Conservation (phyloP, 1,140 invertebrate species). For the Caenorhabditis tropicalis region DNA sequence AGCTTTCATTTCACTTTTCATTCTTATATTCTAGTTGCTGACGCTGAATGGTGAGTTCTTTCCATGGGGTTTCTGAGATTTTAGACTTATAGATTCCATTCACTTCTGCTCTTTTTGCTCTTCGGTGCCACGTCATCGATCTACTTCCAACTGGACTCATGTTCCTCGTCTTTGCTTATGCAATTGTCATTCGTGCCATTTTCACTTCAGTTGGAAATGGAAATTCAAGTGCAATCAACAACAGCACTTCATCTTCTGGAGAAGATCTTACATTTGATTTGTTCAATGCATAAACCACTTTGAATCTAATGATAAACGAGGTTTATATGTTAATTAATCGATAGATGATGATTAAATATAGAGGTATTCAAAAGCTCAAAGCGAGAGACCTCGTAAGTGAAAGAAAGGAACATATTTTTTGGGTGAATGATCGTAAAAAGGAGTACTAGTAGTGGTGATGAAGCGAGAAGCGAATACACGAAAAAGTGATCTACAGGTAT, state of each 20-base stretch:
- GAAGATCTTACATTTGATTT: neutral
- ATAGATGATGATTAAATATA: neutral
- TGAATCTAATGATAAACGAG: neutral
- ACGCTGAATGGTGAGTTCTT: neutral
- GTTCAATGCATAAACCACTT: neutral
- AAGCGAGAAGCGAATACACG: constrained; percentile 3
- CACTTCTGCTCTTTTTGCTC: constrained; percentile 16
- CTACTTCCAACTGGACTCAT: constrained; percentile 17
- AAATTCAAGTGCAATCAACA: too few relatives aligned
- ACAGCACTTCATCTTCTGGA: neutral
- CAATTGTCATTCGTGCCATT: neutral
- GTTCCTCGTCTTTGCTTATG: neutral
- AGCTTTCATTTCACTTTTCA: neutral
- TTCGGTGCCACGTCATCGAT: constrained; percentile 28
- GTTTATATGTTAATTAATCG: neutral
- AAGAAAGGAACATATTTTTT: neutral
- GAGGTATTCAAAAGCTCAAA: neutral
- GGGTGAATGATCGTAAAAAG: neutral
- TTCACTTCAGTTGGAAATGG: constrained; percentile 8
- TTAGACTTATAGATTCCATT: neutral
- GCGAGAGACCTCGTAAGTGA: neutral
- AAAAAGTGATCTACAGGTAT: neutral
- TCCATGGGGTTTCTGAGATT: too few relatives aligned
- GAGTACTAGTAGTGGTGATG: too few relatives aligned
- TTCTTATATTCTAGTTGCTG: neutral